These are phyloP conservation scores for Blastobasis adustella DNA, from an alignment of 2,888 invertebrate species.

Conservation along the genomic window DNA sequence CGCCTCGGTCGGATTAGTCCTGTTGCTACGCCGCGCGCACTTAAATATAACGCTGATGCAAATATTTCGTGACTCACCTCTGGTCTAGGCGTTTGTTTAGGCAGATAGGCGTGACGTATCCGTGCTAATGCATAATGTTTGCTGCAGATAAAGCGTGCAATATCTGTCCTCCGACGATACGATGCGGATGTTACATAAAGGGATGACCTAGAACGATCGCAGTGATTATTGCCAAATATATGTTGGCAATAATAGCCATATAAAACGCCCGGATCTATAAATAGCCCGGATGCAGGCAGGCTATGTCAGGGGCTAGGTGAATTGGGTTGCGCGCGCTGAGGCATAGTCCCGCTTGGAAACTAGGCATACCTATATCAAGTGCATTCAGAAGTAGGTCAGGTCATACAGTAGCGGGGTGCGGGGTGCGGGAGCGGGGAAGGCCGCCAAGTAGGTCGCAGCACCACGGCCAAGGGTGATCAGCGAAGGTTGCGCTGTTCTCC, in stretches of 20 bases:
- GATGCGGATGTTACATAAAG: too few species aligned
- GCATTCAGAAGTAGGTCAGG: conserved; percentile 63
- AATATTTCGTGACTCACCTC: conserved; percentile 7
- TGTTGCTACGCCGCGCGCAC: conserved; percentile 27
- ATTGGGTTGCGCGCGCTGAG: conserved; percentile 30
- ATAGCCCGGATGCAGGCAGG: conserved; percentile 18
- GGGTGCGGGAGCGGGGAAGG: conserved; percentile 24
- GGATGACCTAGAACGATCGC: too few species aligned
- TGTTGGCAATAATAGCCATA: background rate
- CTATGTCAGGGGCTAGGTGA: conserved; percentile 24
- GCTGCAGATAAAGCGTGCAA: too few species aligned
- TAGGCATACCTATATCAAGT: conserved; percentile 44
- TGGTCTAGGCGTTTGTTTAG: background rate
- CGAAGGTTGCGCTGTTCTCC: conserved; percentile 54
- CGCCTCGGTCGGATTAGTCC: conserved; percentile 21
- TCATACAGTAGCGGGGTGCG: conserved; percentile 36
- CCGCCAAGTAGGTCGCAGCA: conserved; percentile 57
- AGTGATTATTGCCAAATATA: background rate
- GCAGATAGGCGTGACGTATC: too few species aligned
- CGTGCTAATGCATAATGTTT: too few species aligned
- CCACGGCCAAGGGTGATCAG: conserved; percentile 70
- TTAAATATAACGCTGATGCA: conserved; percentile 12
- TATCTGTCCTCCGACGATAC: too few species aligned
- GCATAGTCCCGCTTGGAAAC: conserved; percentile 30
- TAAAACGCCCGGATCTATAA: conserved; percentile 12